Evolutionary conservation across 1,140 invertebrate genomes (phyloP), one percentile per base, ranked within the genome.

Genomic region (Panonychus citri): DNA sequence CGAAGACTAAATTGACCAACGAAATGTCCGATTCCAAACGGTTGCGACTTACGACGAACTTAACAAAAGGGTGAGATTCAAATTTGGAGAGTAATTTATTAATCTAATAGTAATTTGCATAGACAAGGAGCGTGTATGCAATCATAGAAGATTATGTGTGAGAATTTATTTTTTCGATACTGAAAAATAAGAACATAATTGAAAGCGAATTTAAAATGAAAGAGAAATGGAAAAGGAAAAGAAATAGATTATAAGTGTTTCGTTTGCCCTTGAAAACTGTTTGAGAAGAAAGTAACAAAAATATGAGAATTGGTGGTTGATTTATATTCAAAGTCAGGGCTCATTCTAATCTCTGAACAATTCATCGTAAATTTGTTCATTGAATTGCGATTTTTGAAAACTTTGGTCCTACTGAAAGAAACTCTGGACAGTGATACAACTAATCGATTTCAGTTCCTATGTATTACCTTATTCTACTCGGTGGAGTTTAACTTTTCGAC

Each of bases 271-370:
- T 74, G n/a, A n/a, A n/a, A 88, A 82, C 68, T 90, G 86, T 70
- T 91, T 86, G 57, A 90, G 66, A 0, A 84, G 82, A 66, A 93
- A 93, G 1, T 91, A 85, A 64, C 90, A 90, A 64, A 90, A 85
- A 74, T 96, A 97, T 71, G 96, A 97, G 71, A 96, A 95, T 73
- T 93, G 93, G 67, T 97, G 93, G 94, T 70, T 5, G 80, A 80
- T 65, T 94, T 87, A 65, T n/a, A n/a, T n/a, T n/a, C n/a, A 94
- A 81, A 71, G 81, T n/a, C n/a, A n/a, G n/a, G n/a, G n/a, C n/a
- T n/a, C n/a, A n/a, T n/a, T n/a, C n/a, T n/a, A n/a, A n/a, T n/a
- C n/a, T n/a, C n/a, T n/a, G n/a, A n/a, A n/a, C n/a, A n/a, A n/a
- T n/a, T n/a, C n/a, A n/a, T n/a, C n/a, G n/a, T n/a, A n/a, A n/a